Evolutionary conservation across 2,113 vertebrate species (phyloP).

Genomic region (Athene noctua): DNA sequence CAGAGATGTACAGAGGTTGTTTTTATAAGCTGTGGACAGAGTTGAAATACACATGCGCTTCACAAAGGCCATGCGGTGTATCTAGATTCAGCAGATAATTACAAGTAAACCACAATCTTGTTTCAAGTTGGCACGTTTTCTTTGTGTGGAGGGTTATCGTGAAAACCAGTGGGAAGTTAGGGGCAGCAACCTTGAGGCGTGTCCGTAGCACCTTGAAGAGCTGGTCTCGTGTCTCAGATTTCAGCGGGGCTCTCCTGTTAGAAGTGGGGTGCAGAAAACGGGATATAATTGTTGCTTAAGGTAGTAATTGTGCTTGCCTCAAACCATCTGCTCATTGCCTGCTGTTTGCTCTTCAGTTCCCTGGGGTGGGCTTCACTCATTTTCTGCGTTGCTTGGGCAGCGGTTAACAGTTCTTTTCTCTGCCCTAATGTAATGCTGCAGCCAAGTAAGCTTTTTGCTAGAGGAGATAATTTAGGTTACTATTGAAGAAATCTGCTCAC

Average conservation of each 20-base stretch:
- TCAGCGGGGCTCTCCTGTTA: neutral
- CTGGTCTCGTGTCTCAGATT: neutral
- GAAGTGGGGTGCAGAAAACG: neutral
- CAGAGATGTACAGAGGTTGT: neutral
- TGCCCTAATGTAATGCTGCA: neutral
- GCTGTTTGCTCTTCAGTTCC: neutral
- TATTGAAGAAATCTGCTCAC: neutral
- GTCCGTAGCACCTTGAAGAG: neutral
- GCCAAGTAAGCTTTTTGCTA: neutral
- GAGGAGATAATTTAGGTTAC: neutral
- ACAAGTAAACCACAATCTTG: neutral
- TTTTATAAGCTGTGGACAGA: neutral
- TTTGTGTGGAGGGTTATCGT: neutral
- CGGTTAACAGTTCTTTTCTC: neutral
- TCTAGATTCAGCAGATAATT: neutral
- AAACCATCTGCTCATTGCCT: accelerated
- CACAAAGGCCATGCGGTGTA: neutral
- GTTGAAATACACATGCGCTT: accelerated
- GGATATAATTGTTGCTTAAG: neutral
- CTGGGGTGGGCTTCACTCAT: neutral
- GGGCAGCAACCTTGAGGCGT: neutral
- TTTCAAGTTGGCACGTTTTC: neutral
- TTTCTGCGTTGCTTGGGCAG: neutral
- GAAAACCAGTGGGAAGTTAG: neutral
- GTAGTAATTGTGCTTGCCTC: neutral